Percentiles rank a stretch among this genome's conserved stretches.
Conservation (phyloP, 2,113 vertebrate species). For the Brienomyrus longianalis region DNA sequence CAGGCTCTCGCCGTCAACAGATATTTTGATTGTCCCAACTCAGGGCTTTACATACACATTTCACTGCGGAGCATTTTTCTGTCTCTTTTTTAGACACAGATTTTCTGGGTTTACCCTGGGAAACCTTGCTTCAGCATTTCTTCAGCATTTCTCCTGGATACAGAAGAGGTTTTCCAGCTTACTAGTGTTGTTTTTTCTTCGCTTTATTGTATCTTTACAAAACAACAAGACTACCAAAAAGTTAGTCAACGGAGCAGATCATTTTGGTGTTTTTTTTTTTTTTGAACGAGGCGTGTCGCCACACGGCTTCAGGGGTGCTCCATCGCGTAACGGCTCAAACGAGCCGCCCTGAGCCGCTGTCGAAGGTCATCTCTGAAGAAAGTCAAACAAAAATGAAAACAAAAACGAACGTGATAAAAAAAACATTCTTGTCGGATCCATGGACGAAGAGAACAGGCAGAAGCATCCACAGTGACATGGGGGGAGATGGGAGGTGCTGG, state of each 20-base stretch:
- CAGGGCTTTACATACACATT: neutral
- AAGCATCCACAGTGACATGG: conserved; percentile 24
- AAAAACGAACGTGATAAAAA: conserved; percentile 25
- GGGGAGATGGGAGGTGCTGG: conserved; percentile 25
- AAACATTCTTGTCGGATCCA: conserved; percentile 50
- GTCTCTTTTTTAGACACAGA: neutral
- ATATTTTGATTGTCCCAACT: neutral
- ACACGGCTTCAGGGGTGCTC: conserved; percentile 48
- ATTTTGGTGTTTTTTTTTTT: conserved; percentile 35
- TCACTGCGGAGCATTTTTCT: neutral
- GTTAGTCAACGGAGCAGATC: conserved; percentile 56
- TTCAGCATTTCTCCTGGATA: neutral
- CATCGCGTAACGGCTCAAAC: conserved; percentile 39
- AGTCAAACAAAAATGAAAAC: conserved; percentile 18
- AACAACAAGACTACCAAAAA: conserved; percentile 71
- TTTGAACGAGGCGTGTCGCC: conserved; percentile 47
- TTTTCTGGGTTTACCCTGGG: neutral
- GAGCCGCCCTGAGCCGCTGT: conserved; percentile 51
- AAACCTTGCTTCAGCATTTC: neutral
- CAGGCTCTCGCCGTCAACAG: neutral
- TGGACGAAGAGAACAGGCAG: conserved; percentile 24
- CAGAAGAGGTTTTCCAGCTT: conserved; percentile 30
- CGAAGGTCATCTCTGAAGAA: conserved; percentile 28
- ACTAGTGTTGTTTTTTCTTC: conserved; percentile 55
- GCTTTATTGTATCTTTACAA: conserved; percentile 71